These are phyloP conservation scores for Megalops atlanticus DNA, from an alignment of 2,113 vertebrate species.

Conservation along the genomic window DNA sequence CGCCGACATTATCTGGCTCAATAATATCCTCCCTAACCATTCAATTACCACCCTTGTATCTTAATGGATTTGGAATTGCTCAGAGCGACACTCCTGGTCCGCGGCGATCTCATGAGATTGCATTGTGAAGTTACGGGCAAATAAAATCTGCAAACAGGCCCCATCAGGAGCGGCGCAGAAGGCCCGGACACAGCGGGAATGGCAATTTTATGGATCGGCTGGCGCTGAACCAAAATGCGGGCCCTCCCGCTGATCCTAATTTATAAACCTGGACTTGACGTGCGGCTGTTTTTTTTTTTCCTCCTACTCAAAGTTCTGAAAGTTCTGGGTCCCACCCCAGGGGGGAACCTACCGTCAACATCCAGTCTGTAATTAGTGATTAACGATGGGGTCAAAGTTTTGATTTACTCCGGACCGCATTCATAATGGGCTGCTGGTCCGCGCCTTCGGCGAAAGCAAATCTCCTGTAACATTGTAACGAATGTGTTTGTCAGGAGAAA, in stretches of 20 bases:
- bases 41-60: slow-evolving; percentile 66
- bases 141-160: slow-evolving; percentile 35
- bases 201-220: neutral
- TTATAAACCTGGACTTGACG: slow-evolving; percentile 54
- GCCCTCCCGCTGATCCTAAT: slow-evolving; percentile 48
- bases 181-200: neutral
- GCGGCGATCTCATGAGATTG: slow-evolving; percentile 47
- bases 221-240: slow-evolving; percentile 40
- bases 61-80: slow-evolving; percentile 48
- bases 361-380: slow-evolving; percentile 62
- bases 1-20: slow-evolving; percentile 57
- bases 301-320: slow-evolving; percentile 34
- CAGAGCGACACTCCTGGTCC: slow-evolving; percentile 56
- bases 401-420: slow-evolving; percentile 56
- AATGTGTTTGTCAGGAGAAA: slow-evolving; percentile 57
- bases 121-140: slow-evolving; percentile 46
- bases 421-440: slow-evolving; percentile 50
- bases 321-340: slow-evolving; percentile 34
- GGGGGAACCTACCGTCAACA: slow-evolving; percentile 54
- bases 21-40: slow-evolving; percentile 65
- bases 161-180: slow-evolving; percentile 22
- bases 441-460: slow-evolving; percentile 54
- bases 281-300: slow-evolving; percentile 46
- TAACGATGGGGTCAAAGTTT: slow-evolving; percentile 47
- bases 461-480: slow-evolving; percentile 56